Evolutionary conservation across 1,140 invertebrate genomes (phyloP).

Genomic region (Lerema accius): DNA sequence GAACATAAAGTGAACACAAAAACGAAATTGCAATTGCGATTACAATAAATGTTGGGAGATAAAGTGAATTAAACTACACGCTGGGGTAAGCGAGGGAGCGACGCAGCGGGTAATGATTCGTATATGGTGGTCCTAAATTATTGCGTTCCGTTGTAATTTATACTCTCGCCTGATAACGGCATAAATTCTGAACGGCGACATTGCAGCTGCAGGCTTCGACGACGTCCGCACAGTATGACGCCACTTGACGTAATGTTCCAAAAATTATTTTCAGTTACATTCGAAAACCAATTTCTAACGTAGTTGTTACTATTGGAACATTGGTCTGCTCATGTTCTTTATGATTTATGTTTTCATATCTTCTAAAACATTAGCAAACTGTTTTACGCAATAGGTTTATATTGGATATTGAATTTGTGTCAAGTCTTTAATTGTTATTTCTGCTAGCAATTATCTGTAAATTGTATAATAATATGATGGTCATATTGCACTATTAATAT

Average conservation of each 20-base stretch:
- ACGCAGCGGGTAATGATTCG: constrained; percentile 80
- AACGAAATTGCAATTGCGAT: constrained; percentile 59
- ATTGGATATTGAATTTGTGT: not conserved
- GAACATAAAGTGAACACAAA: constrained; percentile 18
- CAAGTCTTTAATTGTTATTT: too few relatives aligned
- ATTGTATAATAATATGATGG: too few relatives aligned
- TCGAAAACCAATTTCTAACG: not conserved
- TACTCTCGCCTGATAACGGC: constrained; percentile 73
- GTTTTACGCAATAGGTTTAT: not conserved
- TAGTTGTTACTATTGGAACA: not conserved
- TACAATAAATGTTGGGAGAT: constrained; percentile 64
- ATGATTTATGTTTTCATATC: not conserved
- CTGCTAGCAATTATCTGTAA: too few relatives aligned
- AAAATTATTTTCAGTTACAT: constrained; percentile 49
- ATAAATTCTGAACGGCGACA: constrained; percentile 75
- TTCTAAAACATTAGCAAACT: not conserved
- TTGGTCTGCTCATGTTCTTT: not conserved
- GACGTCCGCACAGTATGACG: constrained; percentile 68
- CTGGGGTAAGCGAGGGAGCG: constrained; percentile 47
- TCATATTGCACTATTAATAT: too few relatives aligned
- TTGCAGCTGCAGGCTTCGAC: constrained; percentile 63
- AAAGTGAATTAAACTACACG: constrained; percentile 75
- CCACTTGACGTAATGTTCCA: constrained; percentile 62
- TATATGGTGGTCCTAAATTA: constrained; percentile 80
- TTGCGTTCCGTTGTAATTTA: constrained; percentile 76